Evolutionary conservation across 2,797 vertebrate genomes (phyloP).

Genomic region (Mus minutoides): DNA sequence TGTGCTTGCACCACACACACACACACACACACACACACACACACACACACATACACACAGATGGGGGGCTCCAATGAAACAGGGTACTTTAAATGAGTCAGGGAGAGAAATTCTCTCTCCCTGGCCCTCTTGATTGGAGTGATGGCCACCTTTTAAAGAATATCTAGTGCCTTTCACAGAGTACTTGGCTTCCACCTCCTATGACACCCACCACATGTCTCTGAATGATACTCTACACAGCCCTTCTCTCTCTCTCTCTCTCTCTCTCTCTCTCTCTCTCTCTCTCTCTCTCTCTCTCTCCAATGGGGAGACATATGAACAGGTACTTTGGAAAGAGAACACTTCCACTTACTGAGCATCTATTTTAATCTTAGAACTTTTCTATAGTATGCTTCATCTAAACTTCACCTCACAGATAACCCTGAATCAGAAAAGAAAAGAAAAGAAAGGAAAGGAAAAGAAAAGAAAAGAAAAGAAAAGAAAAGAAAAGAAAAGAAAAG

Average conservation of each 20-base stretch:
- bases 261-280: too few relatives aligned
- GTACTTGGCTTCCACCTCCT: not conserved
- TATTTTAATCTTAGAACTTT: conserved; percentile 20
- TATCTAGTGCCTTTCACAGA: not conserved
- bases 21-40: not conserved
- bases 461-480: not conserved
- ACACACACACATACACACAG: too few relatives aligned
- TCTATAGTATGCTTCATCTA: conserved; percentile 28
- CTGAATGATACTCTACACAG: not conserved
- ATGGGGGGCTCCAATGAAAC: too few relatives aligned
- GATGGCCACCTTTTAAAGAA: not conserved
- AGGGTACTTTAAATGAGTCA: not conserved
- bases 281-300: not conserved
- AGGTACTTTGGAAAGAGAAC: not conserved
- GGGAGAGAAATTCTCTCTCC: not conserved
- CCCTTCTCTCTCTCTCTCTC: not conserved
- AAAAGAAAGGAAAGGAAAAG: not conserved
- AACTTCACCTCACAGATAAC: conserved; percentile 31
- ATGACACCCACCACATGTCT: not conserved
- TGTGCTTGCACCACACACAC: not conserved
- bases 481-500: not conserved
- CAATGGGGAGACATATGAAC: not conserved
- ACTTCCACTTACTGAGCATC: not conserved
- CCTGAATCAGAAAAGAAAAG: not conserved
- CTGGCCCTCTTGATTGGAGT: not conserved